Base-by-base conservation (phyloP, 1,140 invertebrate species). In the Latrodectus geometricus region DNA sequence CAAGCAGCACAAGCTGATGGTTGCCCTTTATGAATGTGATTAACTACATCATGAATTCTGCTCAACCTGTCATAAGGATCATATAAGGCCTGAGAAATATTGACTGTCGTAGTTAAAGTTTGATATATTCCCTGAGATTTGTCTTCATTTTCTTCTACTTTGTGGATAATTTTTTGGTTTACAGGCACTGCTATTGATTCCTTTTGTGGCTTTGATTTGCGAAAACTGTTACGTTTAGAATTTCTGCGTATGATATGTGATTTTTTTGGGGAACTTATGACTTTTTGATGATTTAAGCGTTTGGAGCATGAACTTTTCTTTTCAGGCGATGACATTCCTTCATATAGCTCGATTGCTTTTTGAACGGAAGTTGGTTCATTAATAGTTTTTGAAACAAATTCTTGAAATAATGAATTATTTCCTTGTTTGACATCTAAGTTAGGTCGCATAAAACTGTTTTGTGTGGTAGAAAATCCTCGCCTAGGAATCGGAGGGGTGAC, bases 11-110 rank as follows among this genome's bases (percentile, higher is more conserved):
- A 86, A 15, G 50, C 52, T 4, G 83, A 86, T 17, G 75, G 20
- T 23, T 70, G 75, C 0, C 83, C 83, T 49, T 86, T 78, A 20
- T 86, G 83, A 21, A 86, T 72, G 8, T 23, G 74, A 48, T 77
- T 70, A 8, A 86, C 49, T 7, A 75, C 75, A 65, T 86, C 83
- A 21, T 86, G 83, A 2, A 86, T 20, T 17, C 83, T 69, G 35
- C 56, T 78, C 68, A 86, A 23, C 23, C 83, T 77, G 54, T 86
- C 83, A 11, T 86, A 86, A 23, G 83, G 65, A 61, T 86, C 83
- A 11, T 52, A 17, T 2, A 15, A 12, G 0, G 14, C 8, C 4
- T 8, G 49, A 8, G 73, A 69, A 15, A 83, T 21, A 12, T 17
- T 83, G 3, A 76, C 82, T 9, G 49, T 50, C 8, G 73, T 54